These are phyloP conservation scores for Oncorhynchus keta DNA, from an alignment of 2,113 vertebrate genomes.

Conservation along the genomic window DNA sequence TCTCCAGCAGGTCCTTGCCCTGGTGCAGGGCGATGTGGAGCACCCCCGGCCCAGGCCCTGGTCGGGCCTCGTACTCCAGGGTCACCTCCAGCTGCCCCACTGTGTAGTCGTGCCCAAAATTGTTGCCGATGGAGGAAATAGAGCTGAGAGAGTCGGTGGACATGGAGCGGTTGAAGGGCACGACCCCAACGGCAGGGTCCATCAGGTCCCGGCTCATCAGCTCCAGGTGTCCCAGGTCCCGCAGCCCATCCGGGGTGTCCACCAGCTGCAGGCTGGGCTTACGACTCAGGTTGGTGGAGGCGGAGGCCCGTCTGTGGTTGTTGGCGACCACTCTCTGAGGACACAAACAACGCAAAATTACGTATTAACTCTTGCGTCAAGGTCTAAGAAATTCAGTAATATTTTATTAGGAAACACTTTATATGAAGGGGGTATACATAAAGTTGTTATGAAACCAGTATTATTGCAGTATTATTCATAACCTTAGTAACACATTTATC, in stretches of 20 bases:
- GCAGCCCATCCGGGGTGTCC: conserved; percentile 85
- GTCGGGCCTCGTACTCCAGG: conserved; percentile 79
- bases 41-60: conserved; percentile 41
- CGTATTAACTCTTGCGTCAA: not conserved
- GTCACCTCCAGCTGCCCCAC: conserved; percentile 94
- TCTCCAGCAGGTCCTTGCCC: conserved; percentile 96
- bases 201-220: conserved; percentile 86
- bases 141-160: conserved; percentile 94
- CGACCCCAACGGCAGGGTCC: conserved; percentile 69
- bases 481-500: too few species aligned
- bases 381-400: not conserved
- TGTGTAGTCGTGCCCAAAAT: conserved; percentile 91
- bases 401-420: too few species aligned
- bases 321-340: conserved; percentile 74
- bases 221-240: conserved; percentile 91
- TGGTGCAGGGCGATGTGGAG: conserved; percentile 87
- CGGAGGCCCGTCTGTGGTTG: conserved; percentile 67
- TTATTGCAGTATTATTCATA: too few species aligned
- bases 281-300: conserved; percentile 59
- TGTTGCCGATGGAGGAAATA: conserved; percentile 94
- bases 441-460: too few species aligned
- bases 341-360: conserved; percentile 1
- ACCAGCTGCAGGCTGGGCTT: conserved; percentile 83
- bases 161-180: conserved; percentile 82
- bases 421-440: too few species aligned